These are phyloP conservation scores for Camponotus floridanus DNA, from an alignment of 1,140 invertebrate species.

Conservation along the genomic window DNA sequence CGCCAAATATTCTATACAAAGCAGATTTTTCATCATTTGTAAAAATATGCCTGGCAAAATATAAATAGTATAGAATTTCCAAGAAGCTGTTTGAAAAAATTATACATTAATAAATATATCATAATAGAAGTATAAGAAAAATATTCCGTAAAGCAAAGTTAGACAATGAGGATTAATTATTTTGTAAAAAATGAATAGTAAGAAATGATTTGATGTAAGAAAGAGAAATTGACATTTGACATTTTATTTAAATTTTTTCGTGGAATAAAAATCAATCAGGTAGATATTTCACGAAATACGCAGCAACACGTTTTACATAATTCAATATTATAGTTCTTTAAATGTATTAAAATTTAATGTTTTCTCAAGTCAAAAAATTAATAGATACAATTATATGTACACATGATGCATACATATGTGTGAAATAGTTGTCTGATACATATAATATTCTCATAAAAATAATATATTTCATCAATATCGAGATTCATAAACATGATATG, in stretches of 20 bases:
- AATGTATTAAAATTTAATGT: background rate
- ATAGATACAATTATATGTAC: background rate
- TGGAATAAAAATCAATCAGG: background rate
- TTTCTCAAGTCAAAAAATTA: background rate
- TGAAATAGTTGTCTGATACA: background rate
- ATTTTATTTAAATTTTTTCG: constrained; percentile 4
- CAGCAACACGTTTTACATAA: background rate
- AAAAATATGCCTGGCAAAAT: background rate
- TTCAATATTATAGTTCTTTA: background rate
- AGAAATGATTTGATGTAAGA: background rate
- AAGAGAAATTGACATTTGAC: background rate
- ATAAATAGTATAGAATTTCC: background rate
- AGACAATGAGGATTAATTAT: background rate
- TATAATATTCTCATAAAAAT: background rate
- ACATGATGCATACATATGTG: background rate
- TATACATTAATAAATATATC: background rate
- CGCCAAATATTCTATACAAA: background rate
- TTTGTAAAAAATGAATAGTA: background rate
- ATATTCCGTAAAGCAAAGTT: background rate
- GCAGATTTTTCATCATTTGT: background rate
- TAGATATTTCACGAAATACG: constrained; percentile 5
- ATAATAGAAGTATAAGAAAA: background rate
- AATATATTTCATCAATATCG: background rate
- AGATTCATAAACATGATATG: background rate
- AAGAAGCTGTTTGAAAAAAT: background rate